phyloP scores from a whole-genome alignment of 2,797 vertebrate species.

The Tamandua tetradactyla region DNA sequence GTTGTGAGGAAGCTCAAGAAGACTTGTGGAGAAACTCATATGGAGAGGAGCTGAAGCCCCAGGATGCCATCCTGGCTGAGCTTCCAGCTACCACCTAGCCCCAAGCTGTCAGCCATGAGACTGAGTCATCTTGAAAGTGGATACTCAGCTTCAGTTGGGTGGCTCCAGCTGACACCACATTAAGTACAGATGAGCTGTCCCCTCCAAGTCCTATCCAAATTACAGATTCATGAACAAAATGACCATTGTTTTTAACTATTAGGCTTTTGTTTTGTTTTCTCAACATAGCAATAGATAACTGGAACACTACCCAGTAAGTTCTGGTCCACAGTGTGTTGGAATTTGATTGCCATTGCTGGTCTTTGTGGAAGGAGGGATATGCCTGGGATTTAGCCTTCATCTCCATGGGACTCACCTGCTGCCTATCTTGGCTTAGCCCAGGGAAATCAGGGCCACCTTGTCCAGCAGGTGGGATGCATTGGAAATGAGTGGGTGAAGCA shows the following conservation, averaged over 20 bases:
- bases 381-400: slow-evolving; percentile 91
- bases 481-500: slow-evolving; percentile 92
- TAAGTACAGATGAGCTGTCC: not conserved
- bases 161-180: not conserved
- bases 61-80: not conserved
- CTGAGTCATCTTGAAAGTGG: not conserved
- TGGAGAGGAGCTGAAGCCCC: not conserved
- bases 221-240: not conserved
- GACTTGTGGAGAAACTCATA: not conserved
- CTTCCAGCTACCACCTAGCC: not conserved
- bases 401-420: slow-evolving; percentile 90
- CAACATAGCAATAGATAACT: not conserved
- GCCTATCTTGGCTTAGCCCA: slow-evolving; percentile 93
- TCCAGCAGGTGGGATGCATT: slow-evolving; percentile 94
- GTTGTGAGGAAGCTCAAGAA: not conserved
- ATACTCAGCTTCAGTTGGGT: not conserved
- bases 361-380: slow-evolving; percentile 84
- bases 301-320: slow-evolving; percentile 89
- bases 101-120: not conserved
- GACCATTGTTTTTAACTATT: not conserved
- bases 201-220: not conserved
- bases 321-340: slow-evolving; percentile 92
- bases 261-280: not conserved
- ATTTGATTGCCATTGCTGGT: slow-evolving; percentile 90
- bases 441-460: slow-evolving; percentile 92